Evolutionary conservation across 1,140 invertebrate species (phyloP), one percentile per base, ranked within the genome.

Genomic region (Mactra quadrangularis): DNA sequence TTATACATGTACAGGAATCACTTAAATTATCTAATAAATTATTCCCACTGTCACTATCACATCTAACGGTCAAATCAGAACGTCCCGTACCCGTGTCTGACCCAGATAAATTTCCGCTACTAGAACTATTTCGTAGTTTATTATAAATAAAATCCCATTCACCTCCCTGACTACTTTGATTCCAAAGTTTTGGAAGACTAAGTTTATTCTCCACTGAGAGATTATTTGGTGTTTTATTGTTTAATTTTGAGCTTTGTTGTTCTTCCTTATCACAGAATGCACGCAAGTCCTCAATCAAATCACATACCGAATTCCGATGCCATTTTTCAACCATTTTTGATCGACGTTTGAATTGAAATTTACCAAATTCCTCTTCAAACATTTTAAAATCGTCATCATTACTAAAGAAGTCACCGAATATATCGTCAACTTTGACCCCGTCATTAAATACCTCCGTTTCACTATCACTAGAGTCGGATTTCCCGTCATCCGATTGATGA

Each of bases 321-420:
- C 85, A 86, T 64, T 76, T 82, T 33, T 87, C 85, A 38, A 77
- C 78, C 15, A 86, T 78, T 38, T 83, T 53, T 72, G 90, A 91
- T 35, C 87, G 53, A 59, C 89, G 38, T 71, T 86, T 89, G 19
- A 85, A 60, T 53, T 87, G 85, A 79, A 90, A 86, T 33, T 89
- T 90, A 47, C 89, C 87, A 82, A 91, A 88, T 68, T 91, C 90
- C 25, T 85, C 68, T 72, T 91, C 90, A 82, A 91, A 91, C 64
- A 88, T 88, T 64, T 89, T 86, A 75, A 91, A 91, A 82, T 89
- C 88, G 55, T 89, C 89, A 55, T 91, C 90, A 84, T 90, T 88
- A 68, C 90, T 84, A 82, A 91, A 91, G 74, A 91, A 91, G 52
- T 91, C 90, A 22, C 85, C 52, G 81, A 91, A 91, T 19, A 85